phyloP scores from a whole-genome alignment of 2,113 vertebrate species.

The Periophthalmus modestus region DNA sequence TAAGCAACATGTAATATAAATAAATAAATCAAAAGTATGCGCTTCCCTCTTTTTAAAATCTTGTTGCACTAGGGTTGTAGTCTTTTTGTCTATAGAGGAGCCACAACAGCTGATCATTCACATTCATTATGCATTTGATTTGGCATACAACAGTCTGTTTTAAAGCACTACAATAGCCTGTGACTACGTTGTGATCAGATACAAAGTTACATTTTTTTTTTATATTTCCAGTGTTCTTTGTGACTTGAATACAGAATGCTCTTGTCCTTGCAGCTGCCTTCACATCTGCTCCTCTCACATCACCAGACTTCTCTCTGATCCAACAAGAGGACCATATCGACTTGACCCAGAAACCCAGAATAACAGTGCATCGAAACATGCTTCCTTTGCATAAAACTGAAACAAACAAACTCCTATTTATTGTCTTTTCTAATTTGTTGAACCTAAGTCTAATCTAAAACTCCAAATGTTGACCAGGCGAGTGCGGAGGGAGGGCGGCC shows the following conservation, averaged over 20 bases:
- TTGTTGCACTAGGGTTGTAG: too few relatives aligned
- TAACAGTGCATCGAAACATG: constrained; percentile 4
- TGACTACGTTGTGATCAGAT: neutral
- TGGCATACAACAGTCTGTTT: neutral
- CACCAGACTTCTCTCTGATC: constrained; percentile 10
- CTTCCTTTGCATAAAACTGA: constrained; percentile 30
- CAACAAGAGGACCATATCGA: neutral
- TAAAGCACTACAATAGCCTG: neutral
- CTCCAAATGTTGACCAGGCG: constrained; percentile 51
- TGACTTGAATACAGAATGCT: constrained; percentile 5
- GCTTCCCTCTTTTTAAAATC: too few relatives aligned
- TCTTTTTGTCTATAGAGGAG: too few relatives aligned
- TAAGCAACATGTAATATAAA: too few relatives aligned
- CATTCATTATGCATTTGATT: too few relatives aligned
- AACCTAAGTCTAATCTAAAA: constrained; percentile 36
- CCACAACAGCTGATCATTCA: too few relatives aligned
- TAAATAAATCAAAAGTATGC: too few relatives aligned
- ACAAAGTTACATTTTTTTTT: neutral
- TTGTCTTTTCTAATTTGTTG: constrained; percentile 41
- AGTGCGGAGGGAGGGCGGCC: constrained; percentile 60
- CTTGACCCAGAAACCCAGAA: constrained; percentile 25
- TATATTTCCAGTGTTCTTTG: neutral
- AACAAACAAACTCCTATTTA: constrained; percentile 26
- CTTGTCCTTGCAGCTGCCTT: constrained; percentile 15
- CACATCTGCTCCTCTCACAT: neutral